Evolutionary conservation across 2,888 invertebrate genomes (phyloP).

Genomic region (Pachydiplax longipennis): DNA sequence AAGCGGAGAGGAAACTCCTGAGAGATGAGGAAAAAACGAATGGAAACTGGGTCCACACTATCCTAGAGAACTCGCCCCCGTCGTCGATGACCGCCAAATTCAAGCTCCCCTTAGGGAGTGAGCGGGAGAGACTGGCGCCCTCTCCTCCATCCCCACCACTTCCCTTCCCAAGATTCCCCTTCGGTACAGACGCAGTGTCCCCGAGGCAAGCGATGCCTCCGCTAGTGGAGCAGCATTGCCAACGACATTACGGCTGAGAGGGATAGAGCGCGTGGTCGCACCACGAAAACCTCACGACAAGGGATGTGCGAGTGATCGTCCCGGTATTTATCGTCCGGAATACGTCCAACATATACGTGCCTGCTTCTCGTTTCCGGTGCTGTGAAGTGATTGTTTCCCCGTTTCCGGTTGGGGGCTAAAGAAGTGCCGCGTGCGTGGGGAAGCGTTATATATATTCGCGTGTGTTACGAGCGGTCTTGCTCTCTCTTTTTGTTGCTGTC

Average conservation of each 20-base stretch:
- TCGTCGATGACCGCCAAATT: neutral
- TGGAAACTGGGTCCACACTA: neutral
- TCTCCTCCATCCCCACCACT: neutral
- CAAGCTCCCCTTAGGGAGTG: neutral
- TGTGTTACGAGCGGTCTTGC: neutral
- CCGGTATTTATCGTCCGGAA: too few species aligned
- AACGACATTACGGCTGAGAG: neutral
- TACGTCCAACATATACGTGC: too few species aligned
- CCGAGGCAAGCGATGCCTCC: neutral
- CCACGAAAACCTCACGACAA: neutral
- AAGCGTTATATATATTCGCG: neutral
- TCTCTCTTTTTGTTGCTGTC: neutral
- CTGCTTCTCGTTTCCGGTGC: too few species aligned
- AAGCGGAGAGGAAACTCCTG: neutral
- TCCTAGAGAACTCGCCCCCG: neutral
- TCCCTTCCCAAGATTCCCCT: neutral
- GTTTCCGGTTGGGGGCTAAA: too few species aligned
- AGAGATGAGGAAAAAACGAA: neutral
- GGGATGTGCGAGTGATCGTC: too few species aligned
- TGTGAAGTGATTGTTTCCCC: too few species aligned
- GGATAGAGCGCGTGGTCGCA: neutral
- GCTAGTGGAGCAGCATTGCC: neutral
- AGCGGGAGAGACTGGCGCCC: neutral
- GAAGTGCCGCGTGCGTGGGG: too few species aligned
- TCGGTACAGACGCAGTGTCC: neutral